A percentile compares a stretch with the other conserved stretches of the same genome.
phyloP scores from a whole-genome alignment of 2,888 invertebrate genomes.

The Dasysyrphus tricinctus region DNA sequence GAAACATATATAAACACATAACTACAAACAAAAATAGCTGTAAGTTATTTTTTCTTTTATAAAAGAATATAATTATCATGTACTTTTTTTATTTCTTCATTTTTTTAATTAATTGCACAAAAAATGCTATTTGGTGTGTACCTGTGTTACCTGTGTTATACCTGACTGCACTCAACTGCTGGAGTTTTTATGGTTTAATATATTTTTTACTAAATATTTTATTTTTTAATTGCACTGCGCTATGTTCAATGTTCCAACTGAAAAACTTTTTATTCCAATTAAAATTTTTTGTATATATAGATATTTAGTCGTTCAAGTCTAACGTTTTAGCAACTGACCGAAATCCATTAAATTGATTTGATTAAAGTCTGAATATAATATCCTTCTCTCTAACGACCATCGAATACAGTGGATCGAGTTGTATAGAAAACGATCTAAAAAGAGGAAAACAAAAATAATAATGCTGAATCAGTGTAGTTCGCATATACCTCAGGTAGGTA shows the following conservation, averaged over 20 bases:
- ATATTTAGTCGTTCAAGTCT: not conserved
- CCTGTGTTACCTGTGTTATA: conserved; percentile 22
- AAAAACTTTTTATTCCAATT: conserved; percentile 67
- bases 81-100: conserved; percentile 5
- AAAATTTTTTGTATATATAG: conserved; percentile 40
- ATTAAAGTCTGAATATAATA: conserved; percentile 47
- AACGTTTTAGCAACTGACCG: conserved; percentile 45
- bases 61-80: not conserved
- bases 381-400: conserved; percentile 3
- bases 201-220: not conserved
- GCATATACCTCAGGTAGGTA: no score
- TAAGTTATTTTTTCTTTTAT: conserved; percentile 51
- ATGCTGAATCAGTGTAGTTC: not conserved
- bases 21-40: conserved; percentile 47
- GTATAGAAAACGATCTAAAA: not conserved
- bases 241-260: conserved; percentile 53
- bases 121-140: conserved; percentile 21
- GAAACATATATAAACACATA: not conserved
- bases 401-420: not conserved
- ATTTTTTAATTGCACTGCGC: conserved; percentile 28
- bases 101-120: conserved; percentile 23
- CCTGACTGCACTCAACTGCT: conserved; percentile 27
- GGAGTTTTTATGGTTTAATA: conserved; percentile 31
- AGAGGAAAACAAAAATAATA: not conserved
- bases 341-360: conserved; percentile 74